Evolutionary conservation across 2,113 vertebrate genomes (phyloP).

Genomic region (Fregetta grallaria): DNA sequence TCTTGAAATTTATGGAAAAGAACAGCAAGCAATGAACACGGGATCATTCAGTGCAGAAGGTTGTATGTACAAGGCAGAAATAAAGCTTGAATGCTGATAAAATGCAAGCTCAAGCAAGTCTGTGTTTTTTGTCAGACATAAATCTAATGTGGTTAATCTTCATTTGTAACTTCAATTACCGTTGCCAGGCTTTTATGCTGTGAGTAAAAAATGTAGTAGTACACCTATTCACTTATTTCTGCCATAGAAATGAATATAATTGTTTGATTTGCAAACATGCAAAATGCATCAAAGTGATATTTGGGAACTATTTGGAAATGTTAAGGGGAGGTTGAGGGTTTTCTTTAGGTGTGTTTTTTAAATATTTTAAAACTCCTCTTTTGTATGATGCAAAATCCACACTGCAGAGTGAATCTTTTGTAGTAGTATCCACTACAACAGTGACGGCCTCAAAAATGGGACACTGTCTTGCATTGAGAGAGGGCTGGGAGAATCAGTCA

Average conservation of each 20-base stretch:
- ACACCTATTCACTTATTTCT: background rate
- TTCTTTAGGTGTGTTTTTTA: background rate
- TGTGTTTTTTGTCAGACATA: background rate
- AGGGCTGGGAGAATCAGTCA: rapidly evolving
- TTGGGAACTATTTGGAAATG: background rate
- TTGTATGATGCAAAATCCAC: background rate
- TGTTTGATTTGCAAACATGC: background rate
- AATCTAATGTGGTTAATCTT: background rate
- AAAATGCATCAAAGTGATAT: background rate
- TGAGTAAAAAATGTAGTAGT: background rate
- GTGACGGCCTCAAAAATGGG: background rate
- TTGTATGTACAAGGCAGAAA: background rate
- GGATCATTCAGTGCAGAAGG: background rate
- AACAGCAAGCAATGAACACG: background rate
- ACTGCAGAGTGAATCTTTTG: background rate
- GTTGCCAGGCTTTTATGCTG: background rate
- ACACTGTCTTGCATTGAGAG: background rate
- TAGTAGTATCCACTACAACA: background rate
- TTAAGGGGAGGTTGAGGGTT: background rate
- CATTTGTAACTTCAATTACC: background rate
- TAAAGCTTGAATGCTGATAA: background rate
- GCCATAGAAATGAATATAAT: background rate
- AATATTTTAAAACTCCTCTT: background rate
- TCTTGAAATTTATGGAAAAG: background rate
- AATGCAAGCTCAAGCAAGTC: background rate